These are phyloP conservation scores for Gymnocephalus cernua DNA, from an alignment of 2,113 vertebrate species.

Conservation along the genomic window DNA sequence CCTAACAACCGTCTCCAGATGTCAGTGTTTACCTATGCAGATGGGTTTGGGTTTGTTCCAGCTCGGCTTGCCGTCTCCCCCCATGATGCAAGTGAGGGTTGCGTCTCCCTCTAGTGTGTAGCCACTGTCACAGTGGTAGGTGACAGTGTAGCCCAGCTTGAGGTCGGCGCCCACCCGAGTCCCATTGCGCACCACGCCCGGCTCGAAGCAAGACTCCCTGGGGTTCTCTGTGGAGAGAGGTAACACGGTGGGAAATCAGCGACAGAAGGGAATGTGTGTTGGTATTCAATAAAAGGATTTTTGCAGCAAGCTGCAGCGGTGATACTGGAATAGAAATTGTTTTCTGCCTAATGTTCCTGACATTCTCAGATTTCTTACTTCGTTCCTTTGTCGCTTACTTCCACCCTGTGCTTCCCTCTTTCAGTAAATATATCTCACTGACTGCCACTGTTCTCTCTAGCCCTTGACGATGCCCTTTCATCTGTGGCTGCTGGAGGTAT, in stretches of 20 bases:
- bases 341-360: constrained; percentile 23
- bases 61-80: constrained; percentile 91
- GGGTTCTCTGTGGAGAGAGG: constrained; percentile 90
- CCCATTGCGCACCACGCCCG: constrained; percentile 91
- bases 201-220: constrained; percentile 98
- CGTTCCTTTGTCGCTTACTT: constrained; percentile 6
- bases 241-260: constrained; percentile 67
- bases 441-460: constrained; percentile 65
- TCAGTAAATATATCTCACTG: constrained; percentile 69
- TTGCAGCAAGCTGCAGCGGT: constrained; percentile 39
- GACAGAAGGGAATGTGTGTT: constrained; percentile 34
- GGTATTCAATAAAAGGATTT: constrained; percentile 37
- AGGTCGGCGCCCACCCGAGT: constrained; percentile 91
- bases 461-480: constrained; percentile 60
- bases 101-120: constrained; percentile 92
- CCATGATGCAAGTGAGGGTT: constrained; percentile 94
- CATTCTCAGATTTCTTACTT: constrained; percentile 31
- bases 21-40: constrained; percentile 90
- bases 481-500: constrained; percentile 67
- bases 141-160: constrained; percentile 93
- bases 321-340: constrained; percentile 42
- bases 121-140: constrained; percentile 95
- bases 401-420: constrained; percentile 42
- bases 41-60: constrained; percentile 94
- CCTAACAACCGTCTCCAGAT: constrained; percentile 58